These are phyloP conservation scores for Drosophila maculinotata DNA, from an alignment of 2,888 invertebrate genomes.

Conservation along the genomic window DNA sequence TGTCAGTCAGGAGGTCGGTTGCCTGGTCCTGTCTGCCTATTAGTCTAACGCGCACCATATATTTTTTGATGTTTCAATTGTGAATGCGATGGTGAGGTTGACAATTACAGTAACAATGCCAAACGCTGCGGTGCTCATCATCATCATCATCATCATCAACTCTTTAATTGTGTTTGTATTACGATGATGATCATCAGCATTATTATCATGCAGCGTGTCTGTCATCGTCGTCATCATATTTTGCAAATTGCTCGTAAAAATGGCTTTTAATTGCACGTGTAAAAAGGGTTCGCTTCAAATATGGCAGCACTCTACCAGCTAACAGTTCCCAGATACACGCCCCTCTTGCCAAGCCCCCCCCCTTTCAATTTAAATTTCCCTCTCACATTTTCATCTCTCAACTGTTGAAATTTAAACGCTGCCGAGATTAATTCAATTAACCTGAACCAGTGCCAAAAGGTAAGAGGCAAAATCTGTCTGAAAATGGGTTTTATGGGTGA, in stretches of 20 bases:
- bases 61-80: slow-evolving; percentile 52
- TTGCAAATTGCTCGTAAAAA: slow-evolving; percentile 76
- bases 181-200: slow-evolving; percentile 22
- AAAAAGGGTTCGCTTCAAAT: slow-evolving; percentile 66
- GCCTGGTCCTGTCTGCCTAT: slow-evolving; percentile 13
- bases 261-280: slow-evolving; percentile 74
- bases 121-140: slow-evolving; percentile 41
- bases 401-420: slow-evolving; percentile 64
- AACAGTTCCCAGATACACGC: too few relatives aligned
- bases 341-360: too few relatives aligned
- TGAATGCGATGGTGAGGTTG: slow-evolving; percentile 22
- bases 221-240: slow-evolving; percentile 66
- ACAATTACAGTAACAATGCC: slow-evolving; percentile 63
- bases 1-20: slow-evolving; percentile 14
- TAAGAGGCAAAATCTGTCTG: slow-evolving; percentile 34
- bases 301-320: slow-evolving; percentile 40
- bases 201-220: slow-evolving; percentile 26
- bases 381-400: slow-evolving; percentile 21
- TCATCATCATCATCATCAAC: slow-evolving; percentile 8
- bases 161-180: neutral
- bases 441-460: slow-evolving; percentile 41
- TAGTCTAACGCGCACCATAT: slow-evolving; percentile 11
- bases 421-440: slow-evolving; percentile 77
- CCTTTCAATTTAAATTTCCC: slow-evolving; percentile 1
- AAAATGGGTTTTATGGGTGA: slow-evolving; percentile 44